Percentiles rank a stretch among this genome's conserved stretches.
These are phyloP conservation scores for Pocillopora verrucosa DNA, from an alignment of 64 coral and sea anemone genomes.

Conservation along the genomic window DNA sequence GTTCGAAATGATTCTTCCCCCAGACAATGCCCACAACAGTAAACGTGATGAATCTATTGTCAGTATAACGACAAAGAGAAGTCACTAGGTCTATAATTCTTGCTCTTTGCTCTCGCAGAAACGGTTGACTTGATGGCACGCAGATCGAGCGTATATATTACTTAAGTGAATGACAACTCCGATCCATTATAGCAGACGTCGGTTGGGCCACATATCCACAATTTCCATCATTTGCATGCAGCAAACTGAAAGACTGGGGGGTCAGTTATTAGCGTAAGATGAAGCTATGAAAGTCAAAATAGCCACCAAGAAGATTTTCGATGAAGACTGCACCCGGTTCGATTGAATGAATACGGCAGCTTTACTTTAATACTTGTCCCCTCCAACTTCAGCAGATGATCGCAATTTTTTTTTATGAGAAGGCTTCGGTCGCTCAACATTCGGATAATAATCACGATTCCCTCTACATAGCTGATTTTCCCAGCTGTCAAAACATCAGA, in stretches of 20 bases:
- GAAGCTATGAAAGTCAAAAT: neutral
- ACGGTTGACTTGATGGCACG: neutral
- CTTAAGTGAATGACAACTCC: too few relatives aligned
- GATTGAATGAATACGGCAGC: too few relatives aligned
- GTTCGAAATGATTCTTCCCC: neutral
- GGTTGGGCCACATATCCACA: neutral
- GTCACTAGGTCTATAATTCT: neutral
- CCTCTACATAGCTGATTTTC: slow-evolving; percentile 26
- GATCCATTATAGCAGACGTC: neutral
- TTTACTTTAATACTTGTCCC: neutral
- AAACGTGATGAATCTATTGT: neutral
- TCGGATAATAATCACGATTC: neutral
- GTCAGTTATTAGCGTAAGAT: neutral
- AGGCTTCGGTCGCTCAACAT: neutral
- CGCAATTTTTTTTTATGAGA: neutral
- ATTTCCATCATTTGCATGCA: neutral
- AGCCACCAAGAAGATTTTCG: slow-evolving; percentile 12
- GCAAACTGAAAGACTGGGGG: neutral
- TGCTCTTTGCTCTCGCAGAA: neutral
- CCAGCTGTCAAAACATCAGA: slow-evolving; percentile 42
- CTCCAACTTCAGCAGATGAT: neutral
- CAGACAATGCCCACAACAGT: neutral
- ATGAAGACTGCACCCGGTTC: neutral
- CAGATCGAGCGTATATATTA: neutral
- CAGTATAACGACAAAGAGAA: neutral